These are phyloP conservation scores for Pachydiplax longipennis DNA, from an alignment of 2,888 invertebrate species.

Conservation along the genomic window DNA sequence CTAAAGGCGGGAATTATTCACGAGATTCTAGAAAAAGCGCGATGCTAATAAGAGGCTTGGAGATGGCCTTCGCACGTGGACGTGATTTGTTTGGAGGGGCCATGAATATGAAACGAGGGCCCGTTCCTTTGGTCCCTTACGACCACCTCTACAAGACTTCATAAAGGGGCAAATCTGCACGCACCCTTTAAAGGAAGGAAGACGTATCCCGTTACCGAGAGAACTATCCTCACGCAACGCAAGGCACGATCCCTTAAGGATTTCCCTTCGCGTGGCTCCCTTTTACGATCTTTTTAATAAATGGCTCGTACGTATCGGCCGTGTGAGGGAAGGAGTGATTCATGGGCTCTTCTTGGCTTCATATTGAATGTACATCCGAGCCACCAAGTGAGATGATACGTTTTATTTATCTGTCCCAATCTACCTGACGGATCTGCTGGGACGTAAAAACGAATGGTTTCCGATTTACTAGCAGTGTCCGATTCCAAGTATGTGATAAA, in stretches of 20 bases:
- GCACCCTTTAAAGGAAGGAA: background rate
- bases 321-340: too few relatives aligned
- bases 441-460: too few relatives aligned
- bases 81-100: slow-evolving; percentile 15
- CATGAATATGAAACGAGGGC: slow-evolving; percentile 14
- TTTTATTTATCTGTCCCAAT: too few relatives aligned
- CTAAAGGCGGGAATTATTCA: background rate
- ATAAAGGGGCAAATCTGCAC: background rate
- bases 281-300: background rate
- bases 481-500: too few relatives aligned
- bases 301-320: background rate
- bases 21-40: background rate
- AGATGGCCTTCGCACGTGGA: background rate
- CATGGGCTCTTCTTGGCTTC: too few relatives aligned
- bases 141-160: background rate
- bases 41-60: background rate
- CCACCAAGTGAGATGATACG: too few relatives aligned
- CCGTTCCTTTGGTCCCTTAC: background rate
- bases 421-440: too few relatives aligned
- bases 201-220: slow-evolving; percentile 15
- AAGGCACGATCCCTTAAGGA: background rate
- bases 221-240: background rate
- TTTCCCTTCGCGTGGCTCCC: background rate
- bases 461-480: too few relatives aligned
- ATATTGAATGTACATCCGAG: too few relatives aligned